Evolutionary conservation across 2,888 invertebrate genomes (phyloP).

Genomic region (Onthophagus sagittarius): DNA sequence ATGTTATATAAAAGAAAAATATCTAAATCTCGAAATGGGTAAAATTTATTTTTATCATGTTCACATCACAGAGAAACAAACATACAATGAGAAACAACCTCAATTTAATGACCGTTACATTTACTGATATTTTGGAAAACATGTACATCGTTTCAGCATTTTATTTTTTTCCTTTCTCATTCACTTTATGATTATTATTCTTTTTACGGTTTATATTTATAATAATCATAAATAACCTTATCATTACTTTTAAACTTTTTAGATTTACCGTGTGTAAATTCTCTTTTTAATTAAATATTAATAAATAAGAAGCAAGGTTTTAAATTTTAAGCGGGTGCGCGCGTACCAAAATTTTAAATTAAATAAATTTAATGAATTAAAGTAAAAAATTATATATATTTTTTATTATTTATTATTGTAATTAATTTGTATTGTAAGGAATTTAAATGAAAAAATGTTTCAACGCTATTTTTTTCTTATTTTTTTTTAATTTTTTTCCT

Average conservation of each 20-base stretch:
- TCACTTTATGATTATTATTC: conserved; percentile 37
- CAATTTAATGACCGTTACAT: conserved; percentile 46
- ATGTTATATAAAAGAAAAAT: conserved; percentile 10
- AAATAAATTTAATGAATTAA: neutral
- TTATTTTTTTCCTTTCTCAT: conserved; percentile 7
- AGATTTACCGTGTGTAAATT: conserved; percentile 36
- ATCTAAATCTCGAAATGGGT: conserved; percentile 27
- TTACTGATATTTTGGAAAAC: conserved; percentile 47
- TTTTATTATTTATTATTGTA: too few species aligned
- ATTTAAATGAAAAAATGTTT: too few species aligned
- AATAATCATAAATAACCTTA: conserved; percentile 39
- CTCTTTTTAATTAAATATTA: too few species aligned
- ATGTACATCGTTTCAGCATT: conserved; percentile 44
- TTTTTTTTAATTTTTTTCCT: too few species aligned
- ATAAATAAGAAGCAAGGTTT: conserved; percentile 48
- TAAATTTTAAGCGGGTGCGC: conserved; percentile 35
- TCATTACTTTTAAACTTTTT: too few species aligned
- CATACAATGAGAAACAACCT: conserved; percentile 48
- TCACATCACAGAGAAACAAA: conserved; percentile 51
- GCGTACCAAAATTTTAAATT: neutral
- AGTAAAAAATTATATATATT: too few species aligned
- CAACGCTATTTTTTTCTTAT: neutral
- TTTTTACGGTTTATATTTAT: conserved; percentile 41
- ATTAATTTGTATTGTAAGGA: too few species aligned
- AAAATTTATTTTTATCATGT: conserved; percentile 49